Base-by-base conservation (phyloP, 2,797 vertebrate genomes). In the Hemibagrus guttatus region DNA sequence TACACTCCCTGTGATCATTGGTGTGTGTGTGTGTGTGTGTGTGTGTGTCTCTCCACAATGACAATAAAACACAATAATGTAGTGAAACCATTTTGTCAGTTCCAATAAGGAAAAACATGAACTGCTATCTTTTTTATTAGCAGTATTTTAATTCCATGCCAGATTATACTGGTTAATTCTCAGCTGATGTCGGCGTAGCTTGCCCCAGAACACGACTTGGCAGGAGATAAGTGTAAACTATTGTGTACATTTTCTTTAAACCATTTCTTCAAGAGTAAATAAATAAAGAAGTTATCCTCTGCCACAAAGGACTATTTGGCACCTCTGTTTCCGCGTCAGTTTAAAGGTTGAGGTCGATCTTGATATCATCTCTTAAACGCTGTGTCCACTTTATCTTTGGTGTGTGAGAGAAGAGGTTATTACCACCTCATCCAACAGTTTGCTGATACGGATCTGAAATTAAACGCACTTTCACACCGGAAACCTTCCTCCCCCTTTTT, bases 391-490 rank as follows among this genome's bases (percentile, higher is more conserved):
- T 92, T 92, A 93, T 93, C 92, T 91, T 81, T 35, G 19, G 71
- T 82, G 81, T 71, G 85, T 76, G 78, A 74, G 86, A 90, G 87
- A 90, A 89, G 86, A 84, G 89, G 87, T 92, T 91, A 93, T 94
- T 94, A 92, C 88, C 85, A 74, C 87, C 82, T 87, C 75, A 76
- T 88, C 88, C 87, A 84, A 83, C 88, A 68, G 64, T 64, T 85
- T 49, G 2, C 58, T 4, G 93, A 94, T 92, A 93, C 90, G 80
- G 88, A 94, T 94, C 94, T 92, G 49, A 92, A 94, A 94, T 93
- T 92, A 93, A 88, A 91, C 66, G 79, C 88, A 42, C 64, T 72
- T 56, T 61, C 85, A 76, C 59, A 76, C 84, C 28, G 42, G 72
- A 76, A 64, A 35, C 39, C 78, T 81, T 21, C 66, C 71, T 66